Percentiles rank a stretch among this genome's conserved stretches.
phyloP scores from a whole-genome alignment of 2,797 vertebrate species.

The Tarsius wallacei region DNA sequence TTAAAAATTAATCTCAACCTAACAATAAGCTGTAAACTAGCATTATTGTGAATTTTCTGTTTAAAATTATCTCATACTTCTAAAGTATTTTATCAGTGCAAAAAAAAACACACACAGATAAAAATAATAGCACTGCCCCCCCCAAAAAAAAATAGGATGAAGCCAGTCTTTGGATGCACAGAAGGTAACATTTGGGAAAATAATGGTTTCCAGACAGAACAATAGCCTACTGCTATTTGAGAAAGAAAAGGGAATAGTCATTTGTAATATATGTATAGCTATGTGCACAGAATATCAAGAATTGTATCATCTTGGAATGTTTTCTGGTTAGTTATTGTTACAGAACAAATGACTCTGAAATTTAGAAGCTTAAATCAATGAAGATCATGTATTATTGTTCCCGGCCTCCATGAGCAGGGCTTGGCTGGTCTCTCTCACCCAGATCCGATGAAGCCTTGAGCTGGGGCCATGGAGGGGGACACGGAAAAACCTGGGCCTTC shows the following conservation, averaged over 20 bases:
- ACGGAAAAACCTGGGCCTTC: background rate
- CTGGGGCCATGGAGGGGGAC: too few species aligned
- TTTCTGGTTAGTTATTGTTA: background rate
- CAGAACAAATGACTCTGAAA: background rate
- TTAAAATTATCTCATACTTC: background rate
- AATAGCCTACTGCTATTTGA: background rate
- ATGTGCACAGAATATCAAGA: background rate
- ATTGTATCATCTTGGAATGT: background rate
- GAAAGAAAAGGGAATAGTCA: background rate
- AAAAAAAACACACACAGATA: background rate
- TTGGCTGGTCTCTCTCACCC: background rate
- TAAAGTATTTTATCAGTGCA: background rate
- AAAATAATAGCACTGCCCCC: background rate
- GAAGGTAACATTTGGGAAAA: background rate
- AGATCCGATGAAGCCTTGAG: background rate
- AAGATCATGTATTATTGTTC: background rate
- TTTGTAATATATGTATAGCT: background rate
- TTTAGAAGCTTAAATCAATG: background rate
- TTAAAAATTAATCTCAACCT: background rate
- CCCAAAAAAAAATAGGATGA: background rate
- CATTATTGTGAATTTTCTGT: background rate
- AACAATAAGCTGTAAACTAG: background rate
- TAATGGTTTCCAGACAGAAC: background rate
- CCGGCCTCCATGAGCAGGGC: background rate
- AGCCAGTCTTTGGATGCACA: background rate